A percentile compares a stretch with the other conserved stretches of the same genome.
Evolutionary conservation across 1,140 invertebrate species (phyloP).

Genomic region (Cydia pomonella): DNA sequence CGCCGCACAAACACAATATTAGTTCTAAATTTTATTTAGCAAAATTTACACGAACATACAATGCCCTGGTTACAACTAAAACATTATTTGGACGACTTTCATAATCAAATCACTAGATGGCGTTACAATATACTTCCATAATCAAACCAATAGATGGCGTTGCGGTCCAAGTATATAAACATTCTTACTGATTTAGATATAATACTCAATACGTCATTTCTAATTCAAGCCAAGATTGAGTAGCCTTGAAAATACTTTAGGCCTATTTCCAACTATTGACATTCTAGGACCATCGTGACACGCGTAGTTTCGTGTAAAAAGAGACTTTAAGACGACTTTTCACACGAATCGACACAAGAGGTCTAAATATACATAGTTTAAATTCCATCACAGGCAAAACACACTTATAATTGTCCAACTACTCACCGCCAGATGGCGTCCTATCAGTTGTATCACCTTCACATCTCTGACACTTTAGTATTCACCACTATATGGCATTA

Average conservation of each 20-base stretch:
- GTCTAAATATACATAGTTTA: neutral
- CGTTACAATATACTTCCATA: neutral
- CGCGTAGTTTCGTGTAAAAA: neutral
- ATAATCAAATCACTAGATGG: neutral
- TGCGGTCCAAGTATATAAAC: neutral
- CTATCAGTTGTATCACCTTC: neutral
- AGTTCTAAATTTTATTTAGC: neutral
- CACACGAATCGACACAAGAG: neutral
- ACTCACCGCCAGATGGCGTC: slow-evolving; percentile 8
- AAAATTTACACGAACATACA: neutral
- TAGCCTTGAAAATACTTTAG: neutral
- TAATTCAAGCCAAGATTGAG: neutral
- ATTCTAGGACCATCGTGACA: neutral
- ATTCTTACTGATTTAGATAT: neutral
- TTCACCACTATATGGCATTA: neutral
- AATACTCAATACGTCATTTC: slow-evolving; percentile 1
- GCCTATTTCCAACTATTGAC: neutral
- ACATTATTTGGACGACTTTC: slow-evolving; percentile 6
- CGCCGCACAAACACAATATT: slow-evolving; percentile 1
- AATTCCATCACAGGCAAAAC: slow-evolving; percentile 5
- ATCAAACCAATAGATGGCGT: neutral
- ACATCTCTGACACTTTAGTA: neutral
- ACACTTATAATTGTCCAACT: neutral
- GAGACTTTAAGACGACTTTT: neutral
- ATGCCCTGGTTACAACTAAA: slow-evolving; percentile 1